Evolutionary conservation across 2,113 vertebrate genomes (phyloP).

Genomic region (Hylia prasina): DNA sequence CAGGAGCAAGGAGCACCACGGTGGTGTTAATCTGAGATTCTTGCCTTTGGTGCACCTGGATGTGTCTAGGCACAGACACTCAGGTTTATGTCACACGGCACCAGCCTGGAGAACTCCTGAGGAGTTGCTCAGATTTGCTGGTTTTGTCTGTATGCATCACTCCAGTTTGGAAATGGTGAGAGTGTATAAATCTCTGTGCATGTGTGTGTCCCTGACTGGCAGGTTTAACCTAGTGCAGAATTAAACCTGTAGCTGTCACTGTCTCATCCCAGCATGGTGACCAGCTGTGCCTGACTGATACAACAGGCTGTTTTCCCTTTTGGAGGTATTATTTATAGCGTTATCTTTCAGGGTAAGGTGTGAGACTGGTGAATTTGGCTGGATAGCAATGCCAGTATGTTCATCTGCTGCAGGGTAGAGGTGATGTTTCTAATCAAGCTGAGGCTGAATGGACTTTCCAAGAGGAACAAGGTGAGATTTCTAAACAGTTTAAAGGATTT

Average conservation of each 20-base stretch:
- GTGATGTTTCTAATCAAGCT: background rate
- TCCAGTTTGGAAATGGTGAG: background rate
- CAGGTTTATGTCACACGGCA: background rate
- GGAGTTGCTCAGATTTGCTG: background rate
- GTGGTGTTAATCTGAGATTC: background rate
- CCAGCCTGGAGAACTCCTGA: background rate
- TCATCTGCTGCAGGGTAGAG: background rate
- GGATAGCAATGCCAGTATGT: background rate
- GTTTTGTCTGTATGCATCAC: background rate
- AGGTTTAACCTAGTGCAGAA: background rate
- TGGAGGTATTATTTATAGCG: background rate
- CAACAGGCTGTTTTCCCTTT: background rate
- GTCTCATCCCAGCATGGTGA: background rate
- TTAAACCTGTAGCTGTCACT: background rate
- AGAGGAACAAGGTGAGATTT: background rate
- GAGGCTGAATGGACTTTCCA: background rate
- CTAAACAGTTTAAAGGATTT: conserved; percentile 20
- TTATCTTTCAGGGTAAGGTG: background rate
- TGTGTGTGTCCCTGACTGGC: background rate
- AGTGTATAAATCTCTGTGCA: background rate
- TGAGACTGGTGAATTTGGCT: background rate
- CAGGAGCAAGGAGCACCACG: background rate
- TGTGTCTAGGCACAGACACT: background rate
- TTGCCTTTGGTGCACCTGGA: background rate
- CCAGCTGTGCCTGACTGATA: background rate